These are phyloP conservation scores for Schizopygopsis malacanthus DNA, from an alignment of 2,797 vertebrate species.

Conservation along the genomic window DNA sequence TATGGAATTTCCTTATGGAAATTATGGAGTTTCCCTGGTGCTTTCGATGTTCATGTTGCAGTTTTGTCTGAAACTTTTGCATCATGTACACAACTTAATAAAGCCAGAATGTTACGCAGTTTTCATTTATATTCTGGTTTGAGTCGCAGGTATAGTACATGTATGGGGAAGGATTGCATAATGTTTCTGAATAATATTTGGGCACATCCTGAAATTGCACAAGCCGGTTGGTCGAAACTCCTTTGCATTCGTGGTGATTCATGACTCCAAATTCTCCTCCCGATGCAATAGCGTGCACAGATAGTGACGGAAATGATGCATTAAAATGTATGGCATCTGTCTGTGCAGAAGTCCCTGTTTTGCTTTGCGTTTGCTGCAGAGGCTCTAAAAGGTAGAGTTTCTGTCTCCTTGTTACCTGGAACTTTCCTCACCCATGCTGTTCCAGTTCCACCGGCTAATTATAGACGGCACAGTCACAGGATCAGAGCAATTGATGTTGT, in stretches of 20 bases:
- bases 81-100: constrained; percentile 10
- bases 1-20: constrained; percentile 68
- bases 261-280: not conserved
- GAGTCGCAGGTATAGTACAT: not conserved
- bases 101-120: not conserved
- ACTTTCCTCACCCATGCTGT: constrained; percentile 59
- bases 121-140: not conserved
- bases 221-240: not conserved
- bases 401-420: constrained; percentile 60
- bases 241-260: not conserved
- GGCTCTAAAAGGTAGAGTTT: constrained; percentile 49
- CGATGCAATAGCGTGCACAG: not conserved
- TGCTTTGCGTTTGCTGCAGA: constrained; percentile 2
- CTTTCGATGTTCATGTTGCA: constrained; percentile 11
- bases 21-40: constrained; percentile 36
- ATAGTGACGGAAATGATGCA: not conserved
- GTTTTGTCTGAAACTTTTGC: constrained; percentile 19
- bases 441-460: constrained; percentile 61
- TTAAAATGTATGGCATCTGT: not conserved
- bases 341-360: not conserved
- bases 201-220: not conserved
- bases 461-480: constrained; percentile 58
- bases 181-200: not conserved
- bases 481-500: constrained; percentile 61
- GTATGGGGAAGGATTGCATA: not conserved